Evolutionary conservation across 2,797 vertebrate genomes (phyloP).

Genomic region (Pipistrellus nathusii): DNA sequence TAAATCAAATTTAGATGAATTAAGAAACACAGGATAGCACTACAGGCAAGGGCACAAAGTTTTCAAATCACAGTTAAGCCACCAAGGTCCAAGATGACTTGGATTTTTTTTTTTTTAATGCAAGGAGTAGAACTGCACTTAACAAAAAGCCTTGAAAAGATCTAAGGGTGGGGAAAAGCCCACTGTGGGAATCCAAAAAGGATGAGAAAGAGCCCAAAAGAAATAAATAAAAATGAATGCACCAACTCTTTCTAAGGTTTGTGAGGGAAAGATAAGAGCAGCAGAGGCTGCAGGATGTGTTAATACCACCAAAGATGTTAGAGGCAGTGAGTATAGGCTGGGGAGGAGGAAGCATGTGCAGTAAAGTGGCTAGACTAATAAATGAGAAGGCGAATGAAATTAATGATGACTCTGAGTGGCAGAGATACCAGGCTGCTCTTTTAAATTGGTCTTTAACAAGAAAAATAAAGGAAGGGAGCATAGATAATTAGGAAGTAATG

Average conservation of each 20-base stretch:
- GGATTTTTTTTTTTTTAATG: constrained; percentile 48
- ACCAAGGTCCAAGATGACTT: constrained; percentile 64
- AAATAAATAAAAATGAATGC: not conserved
- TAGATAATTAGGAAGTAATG: constrained; percentile 89
- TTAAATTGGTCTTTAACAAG: constrained; percentile 89
- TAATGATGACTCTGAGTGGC: constrained; percentile 87
- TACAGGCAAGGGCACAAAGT: constrained; percentile 62
- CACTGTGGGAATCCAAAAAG: constrained; percentile 57
- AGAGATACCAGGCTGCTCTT: constrained; percentile 86
- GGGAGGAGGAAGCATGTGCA: constrained; percentile 78
- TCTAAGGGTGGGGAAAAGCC: constrained; percentile 57
- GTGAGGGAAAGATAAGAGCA: constrained; percentile 57
- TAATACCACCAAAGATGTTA: not conserved
- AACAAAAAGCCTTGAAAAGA: constrained; percentile 73
- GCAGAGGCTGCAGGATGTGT: constrained; percentile 33
- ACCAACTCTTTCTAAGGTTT: constrained; percentile 44
- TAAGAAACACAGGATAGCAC: constrained; percentile 69
- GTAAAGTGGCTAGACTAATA: constrained; percentile 85
- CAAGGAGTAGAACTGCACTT: constrained; percentile 19
- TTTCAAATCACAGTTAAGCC: constrained; percentile 73
- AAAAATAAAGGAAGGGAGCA: constrained; percentile 88
- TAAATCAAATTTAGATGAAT: constrained; percentile 76
- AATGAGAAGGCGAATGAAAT: constrained; percentile 87
- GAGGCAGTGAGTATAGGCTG: not conserved
- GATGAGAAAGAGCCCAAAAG: not conserved